Conservation (phyloP, 2,888 invertebrate species). For the Agonopterix heracliana region DNA sequence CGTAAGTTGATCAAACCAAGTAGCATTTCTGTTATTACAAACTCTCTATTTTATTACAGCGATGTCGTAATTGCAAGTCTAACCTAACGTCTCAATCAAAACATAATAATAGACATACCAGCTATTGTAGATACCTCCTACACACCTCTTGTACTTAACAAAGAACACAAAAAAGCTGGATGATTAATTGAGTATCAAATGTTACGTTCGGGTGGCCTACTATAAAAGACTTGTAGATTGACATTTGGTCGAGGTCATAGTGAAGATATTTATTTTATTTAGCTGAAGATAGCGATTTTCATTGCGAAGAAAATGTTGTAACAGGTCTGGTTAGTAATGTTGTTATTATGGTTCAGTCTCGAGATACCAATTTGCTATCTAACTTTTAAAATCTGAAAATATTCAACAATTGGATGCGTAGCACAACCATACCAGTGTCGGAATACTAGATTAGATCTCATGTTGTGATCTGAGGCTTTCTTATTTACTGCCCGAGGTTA, state of each 20-base stretch:
- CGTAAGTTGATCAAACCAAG: background rate
- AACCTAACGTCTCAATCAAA: slow-evolving; percentile 18
- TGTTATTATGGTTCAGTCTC: too few relatives aligned
- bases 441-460: too few relatives aligned
- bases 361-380: too few relatives aligned
- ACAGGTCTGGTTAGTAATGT: too few relatives aligned
- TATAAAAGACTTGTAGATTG: slow-evolving; percentile 14
- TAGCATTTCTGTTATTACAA: background rate
- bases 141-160: slow-evolving; percentile 14
- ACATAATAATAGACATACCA: slow-evolving; percentile 5
- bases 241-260: background rate
- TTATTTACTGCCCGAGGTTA: too few relatives aligned
- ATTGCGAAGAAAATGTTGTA: too few relatives aligned
- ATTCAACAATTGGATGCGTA: too few relatives aligned
- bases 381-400: too few relatives aligned
- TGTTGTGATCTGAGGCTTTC: too few relatives aligned
- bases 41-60: background rate
- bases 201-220: slow-evolving; percentile 15
- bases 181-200: slow-evolving; percentile 37
- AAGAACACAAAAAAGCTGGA: slow-evolving; percentile 12
- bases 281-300: background rate
- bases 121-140: slow-evolving; percentile 31
- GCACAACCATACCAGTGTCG: too few relatives aligned
- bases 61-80: slow-evolving; percentile 9
- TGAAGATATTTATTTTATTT: background rate